A percentile compares a stretch with the other conserved stretches of the same genome.
Conservation (phyloP, 2,888 invertebrate species). For the Cerastis rubricosa region DNA sequence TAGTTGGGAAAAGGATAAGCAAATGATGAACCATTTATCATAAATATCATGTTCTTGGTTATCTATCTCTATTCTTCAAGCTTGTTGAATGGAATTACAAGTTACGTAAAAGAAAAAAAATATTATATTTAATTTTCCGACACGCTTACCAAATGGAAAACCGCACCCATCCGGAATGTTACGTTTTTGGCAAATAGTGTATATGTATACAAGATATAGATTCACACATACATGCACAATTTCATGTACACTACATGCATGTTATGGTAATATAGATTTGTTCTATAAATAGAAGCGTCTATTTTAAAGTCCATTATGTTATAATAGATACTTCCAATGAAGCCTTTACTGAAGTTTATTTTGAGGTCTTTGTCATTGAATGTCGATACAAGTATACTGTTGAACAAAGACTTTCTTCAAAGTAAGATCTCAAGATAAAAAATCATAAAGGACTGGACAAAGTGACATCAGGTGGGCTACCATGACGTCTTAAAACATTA, state of each 20-base stretch:
- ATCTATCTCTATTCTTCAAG: no score
- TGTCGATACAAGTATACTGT: background rate
- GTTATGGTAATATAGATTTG: conserved; percentile 25
- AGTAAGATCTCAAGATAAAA: background rate
- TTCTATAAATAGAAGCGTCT: conserved; percentile 44
- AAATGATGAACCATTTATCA: no score
- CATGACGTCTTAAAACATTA: no score
- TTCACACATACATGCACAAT: conserved; percentile 16
- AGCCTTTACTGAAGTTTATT: background rate
- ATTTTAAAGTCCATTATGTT: conserved; percentile 15
- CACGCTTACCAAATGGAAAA: conserved; percentile 65
- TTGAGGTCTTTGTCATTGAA: background rate
- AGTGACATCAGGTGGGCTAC: no score
- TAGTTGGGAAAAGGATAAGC: no score
- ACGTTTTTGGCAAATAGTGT: conserved; percentile 74
- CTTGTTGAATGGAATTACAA: no score
- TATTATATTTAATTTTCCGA: conserved; percentile 48
- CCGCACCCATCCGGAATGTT: conserved; percentile 72
- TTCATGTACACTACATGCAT: conserved; percentile 13
- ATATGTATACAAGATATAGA: conserved; percentile 45
- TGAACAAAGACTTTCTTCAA: no score
- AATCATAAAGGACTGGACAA: background rate
- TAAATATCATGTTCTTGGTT: no score
- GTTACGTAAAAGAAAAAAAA: background rate
- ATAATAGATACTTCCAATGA: background rate